These are phyloP conservation scores for Pollenia amentaria DNA, from an alignment of 2,888 invertebrate genomes.

Conservation along the genomic window DNA sequence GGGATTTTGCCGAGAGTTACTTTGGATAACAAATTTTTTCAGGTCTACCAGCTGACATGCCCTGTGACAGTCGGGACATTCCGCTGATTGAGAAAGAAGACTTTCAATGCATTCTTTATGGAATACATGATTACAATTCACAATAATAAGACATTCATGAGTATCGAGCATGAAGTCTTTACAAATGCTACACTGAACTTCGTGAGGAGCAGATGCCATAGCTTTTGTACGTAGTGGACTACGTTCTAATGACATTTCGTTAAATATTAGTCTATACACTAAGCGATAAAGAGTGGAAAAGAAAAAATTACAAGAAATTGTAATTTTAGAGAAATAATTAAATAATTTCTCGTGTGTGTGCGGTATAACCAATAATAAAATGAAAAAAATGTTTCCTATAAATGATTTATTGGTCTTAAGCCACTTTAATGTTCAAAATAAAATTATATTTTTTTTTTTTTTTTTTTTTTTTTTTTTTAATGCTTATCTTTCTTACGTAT, in stretches of 20 bases:
- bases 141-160: constrained; percentile 1
- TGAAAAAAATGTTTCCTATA: too few species aligned
- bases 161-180: background rate
- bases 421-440: too few species aligned
- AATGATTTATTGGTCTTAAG: too few species aligned
- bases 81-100: background rate
- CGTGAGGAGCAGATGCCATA: too few species aligned
- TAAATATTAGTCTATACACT: background rate
- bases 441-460: too few species aligned
- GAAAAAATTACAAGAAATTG: too few species aligned
- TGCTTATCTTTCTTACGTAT: too few species aligned
- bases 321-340: too few species aligned
- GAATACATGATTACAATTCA: background rate
- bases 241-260: background rate
- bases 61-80: constrained; percentile 1
- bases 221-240: background rate
- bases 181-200: background rate
- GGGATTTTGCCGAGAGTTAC: background rate
- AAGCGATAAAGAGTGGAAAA: too few species aligned
- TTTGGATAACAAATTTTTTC: background rate
- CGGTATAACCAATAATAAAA: too few species aligned
- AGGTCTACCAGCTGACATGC: background rate
- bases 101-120: background rate
- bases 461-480: too few species aligned
- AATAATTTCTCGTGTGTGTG: too few species aligned